Evolutionary conservation across 2,888 invertebrate species (phyloP).

Genomic region (Platycnemis pennipes): DNA sequence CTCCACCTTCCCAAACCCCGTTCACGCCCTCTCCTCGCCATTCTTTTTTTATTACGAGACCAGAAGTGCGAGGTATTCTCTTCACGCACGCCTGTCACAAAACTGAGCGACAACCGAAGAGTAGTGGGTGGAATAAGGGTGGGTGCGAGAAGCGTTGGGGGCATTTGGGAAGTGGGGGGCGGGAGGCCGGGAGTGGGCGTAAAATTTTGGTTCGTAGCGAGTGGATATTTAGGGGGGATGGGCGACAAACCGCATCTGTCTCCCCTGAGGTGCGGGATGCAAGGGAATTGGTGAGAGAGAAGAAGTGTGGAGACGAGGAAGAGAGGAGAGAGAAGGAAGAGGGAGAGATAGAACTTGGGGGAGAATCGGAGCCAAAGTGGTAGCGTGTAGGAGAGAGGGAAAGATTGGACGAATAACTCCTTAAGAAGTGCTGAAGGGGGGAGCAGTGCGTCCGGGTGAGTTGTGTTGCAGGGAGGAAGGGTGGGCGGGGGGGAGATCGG

Average conservation of each 20-base stretch:
- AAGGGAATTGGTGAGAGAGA: background rate
- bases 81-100: slow-evolving; percentile 58
- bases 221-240: background rate
- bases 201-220: background rate
- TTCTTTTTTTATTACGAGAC: background rate
- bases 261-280: background rate
- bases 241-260: background rate
- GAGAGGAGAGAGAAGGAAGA: background rate
- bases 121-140: background rate
- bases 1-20: background rate
- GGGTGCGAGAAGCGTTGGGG: background rate
- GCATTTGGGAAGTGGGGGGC: background rate
- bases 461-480: background rate
- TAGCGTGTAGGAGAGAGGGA: slow-evolving; percentile 7
- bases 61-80: slow-evolving; percentile 18
- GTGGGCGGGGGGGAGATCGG: background rate
- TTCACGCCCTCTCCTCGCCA: background rate
- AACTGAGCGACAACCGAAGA: slow-evolving; percentile 35
- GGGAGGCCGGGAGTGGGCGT: background rate
- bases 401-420: slow-evolving; percentile 52
- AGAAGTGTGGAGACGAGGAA: background rate
- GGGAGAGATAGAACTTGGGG: background rate
- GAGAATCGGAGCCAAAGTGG: background rate
- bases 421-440: slow-evolving; percentile 25
- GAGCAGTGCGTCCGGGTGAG: background rate